phyloP scores from a whole-genome alignment of 2,888 invertebrate species.

The Mythimna vitellina region DNA sequence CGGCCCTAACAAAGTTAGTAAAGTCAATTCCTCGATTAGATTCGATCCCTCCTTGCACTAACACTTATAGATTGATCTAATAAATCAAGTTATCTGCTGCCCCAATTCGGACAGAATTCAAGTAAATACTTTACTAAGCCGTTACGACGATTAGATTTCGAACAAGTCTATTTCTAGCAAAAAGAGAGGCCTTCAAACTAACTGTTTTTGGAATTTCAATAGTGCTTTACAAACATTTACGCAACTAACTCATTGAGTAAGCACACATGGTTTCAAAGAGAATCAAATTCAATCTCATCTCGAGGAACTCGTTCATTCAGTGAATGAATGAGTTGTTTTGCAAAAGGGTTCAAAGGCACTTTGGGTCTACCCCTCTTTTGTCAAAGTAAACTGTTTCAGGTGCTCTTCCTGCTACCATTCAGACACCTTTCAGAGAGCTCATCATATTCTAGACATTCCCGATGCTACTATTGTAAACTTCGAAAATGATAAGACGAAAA shows the following conservation, averaged over 20 bases:
- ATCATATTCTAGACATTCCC: constrained; percentile 90
- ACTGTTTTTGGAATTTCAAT: constrained; percentile 32
- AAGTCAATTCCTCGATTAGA: neutral
- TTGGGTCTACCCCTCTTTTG: neutral
- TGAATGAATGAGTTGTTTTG: constrained; percentile 2
- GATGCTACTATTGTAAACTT: constrained; percentile 80
- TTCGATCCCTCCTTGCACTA: neutral
- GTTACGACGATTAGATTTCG: constrained; percentile 10
- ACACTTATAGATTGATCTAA: neutral
- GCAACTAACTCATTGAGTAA: constrained; percentile 4
- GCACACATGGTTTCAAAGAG: constrained; percentile 21
- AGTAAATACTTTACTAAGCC: constrained; percentile 20
- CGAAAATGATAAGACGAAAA: constrained; percentile 71
- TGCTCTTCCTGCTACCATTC: constrained; percentile 91
- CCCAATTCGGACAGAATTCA: neutral
- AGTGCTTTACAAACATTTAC: constrained; percentile 22
- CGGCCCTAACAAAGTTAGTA: neutral
- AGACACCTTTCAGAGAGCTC: constrained; percentile 90
- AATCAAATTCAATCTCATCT: constrained; percentile 35
- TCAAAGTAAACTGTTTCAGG: constrained; percentile 73
- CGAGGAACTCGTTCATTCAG: constrained; percentile 10
- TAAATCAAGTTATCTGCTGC: neutral
- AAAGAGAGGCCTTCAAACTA: neutral
- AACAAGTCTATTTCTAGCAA: constrained; percentile 21
- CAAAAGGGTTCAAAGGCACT: constrained; percentile 7